Evolutionary conservation across 2,888 invertebrate species (phyloP), one percentile per base, ranked within the genome.

Genomic region (Malthinus flaveolus): DNA sequence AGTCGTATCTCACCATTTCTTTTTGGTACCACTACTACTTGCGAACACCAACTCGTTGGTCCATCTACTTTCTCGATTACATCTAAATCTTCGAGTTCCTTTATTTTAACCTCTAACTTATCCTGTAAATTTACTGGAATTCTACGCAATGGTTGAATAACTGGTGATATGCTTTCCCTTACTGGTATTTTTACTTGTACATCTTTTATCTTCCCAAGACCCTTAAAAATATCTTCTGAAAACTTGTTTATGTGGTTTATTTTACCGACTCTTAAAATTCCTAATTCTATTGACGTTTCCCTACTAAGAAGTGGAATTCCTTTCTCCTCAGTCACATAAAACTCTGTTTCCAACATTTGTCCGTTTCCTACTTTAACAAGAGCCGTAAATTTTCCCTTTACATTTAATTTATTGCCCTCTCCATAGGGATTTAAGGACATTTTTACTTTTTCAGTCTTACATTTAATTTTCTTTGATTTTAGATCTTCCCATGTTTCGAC

Each of bases 121-220:
- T 33, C 48, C 53, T 56, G 15, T 23, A 62, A 23, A 50, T 59
- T 50, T n/a, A 62, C 62, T 32, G 61, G 66, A 32, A 65, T 59
- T 54, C 60, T 35, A 49, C 63, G 44, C 42, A 60, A 56, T 47
- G 58, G 62, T 33, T 64, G 55, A n/a, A 60, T 62, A 23, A 59
- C 37, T 37, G 65, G 62, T n/a, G n/a, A 33, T 15, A 5, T 8
- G 57, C 42, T 9, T 32, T 55, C 48, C 56, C 36, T 13, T 65
- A 65, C 63, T 32, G 61, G 61, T 33, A 64, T 36, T 51, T 63
- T 55, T 7, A 23, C 52, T 62, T 45, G 9, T 39, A 11, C 12
- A 57, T 36, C 45, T 62, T 60, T 39, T 62, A 49, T 42, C 71
- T 72, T 61, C 69, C 71, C 1, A 65, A 63, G 15, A 59, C 59